Evolutionary conservation across 2,888 invertebrate genomes (phyloP).

Genomic region (Chloromyia formosa): DNA sequence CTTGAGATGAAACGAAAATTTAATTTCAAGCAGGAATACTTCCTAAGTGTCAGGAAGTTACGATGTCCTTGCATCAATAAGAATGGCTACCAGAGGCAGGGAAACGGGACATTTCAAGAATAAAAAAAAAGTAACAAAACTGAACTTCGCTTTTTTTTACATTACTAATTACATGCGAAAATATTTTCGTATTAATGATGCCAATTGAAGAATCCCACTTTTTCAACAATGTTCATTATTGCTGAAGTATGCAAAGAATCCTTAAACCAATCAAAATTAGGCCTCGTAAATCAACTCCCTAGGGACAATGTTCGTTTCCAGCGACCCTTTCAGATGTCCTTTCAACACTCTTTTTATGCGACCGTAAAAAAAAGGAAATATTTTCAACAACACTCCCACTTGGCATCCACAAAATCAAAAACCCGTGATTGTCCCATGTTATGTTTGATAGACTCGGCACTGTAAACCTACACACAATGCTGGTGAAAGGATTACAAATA

Average conservation of each 20-base stretch:
- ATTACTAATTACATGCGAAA: neutral
- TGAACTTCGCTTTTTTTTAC: too few relatives aligned
- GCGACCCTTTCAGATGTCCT: too few relatives aligned
- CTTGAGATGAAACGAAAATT: conserved; percentile 34
- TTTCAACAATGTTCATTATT: neutral
- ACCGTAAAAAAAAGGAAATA: too few relatives aligned
- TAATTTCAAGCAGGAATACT: conserved; percentile 22
- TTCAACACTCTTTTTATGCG: too few relatives aligned
- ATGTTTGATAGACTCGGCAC: neutral
- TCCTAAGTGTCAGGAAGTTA: neutral
- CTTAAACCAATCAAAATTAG: too few relatives aligned
- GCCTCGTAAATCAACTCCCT: too few relatives aligned
- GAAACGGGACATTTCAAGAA: neutral
- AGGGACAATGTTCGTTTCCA: too few relatives aligned
- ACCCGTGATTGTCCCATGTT: too few relatives aligned
- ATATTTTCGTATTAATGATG: neutral
- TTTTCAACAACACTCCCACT: too few relatives aligned
- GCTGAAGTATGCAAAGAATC: too few relatives aligned
- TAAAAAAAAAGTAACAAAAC: neutral
- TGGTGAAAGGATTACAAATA: conserved; percentile 16
- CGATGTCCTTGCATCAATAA: too few relatives aligned
- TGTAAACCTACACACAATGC: neutral
- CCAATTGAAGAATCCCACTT: neutral
- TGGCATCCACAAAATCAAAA: too few relatives aligned
- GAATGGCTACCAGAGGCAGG: neutral